Conservation (phyloP, 1,140 invertebrate species). For the Brachionus angularis region DNA sequence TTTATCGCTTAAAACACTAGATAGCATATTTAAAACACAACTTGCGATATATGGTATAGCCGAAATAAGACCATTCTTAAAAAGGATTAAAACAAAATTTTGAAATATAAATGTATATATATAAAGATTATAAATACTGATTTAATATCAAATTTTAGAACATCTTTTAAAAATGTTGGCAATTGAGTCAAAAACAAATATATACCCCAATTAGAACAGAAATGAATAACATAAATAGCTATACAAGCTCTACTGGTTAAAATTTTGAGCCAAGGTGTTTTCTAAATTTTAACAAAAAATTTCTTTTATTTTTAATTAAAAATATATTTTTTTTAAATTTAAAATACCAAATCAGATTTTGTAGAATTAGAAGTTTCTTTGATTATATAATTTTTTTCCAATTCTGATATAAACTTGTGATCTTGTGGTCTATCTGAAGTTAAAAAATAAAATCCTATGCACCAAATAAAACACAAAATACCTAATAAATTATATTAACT, state of each 20-base stretch:
- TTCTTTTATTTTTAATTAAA: not conserved
- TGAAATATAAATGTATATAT: too few species aligned
- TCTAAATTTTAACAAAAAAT: not conserved
- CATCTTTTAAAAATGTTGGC: slow-evolving; percentile 57
- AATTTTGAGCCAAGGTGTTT: slow-evolving; percentile 45
- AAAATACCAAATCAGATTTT: slow-evolving; percentile 7
- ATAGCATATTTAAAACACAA: not conserved
- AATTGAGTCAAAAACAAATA: slow-evolving; percentile 57
- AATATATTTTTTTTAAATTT: not conserved
- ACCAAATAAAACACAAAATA: slow-evolving; percentile 72
- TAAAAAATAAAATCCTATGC: slow-evolving; percentile 74
- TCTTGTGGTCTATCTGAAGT: slow-evolving; percentile 68
- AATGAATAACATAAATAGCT: slow-evolving; percentile 51
- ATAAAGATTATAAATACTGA: slow-evolving; percentile 49
- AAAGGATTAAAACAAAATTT: not conserved
- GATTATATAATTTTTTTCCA: slow-evolving; percentile 30
- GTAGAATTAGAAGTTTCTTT: slow-evolving; percentile 4
- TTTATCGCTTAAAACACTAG: slow-evolving; percentile 38
- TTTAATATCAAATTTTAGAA: slow-evolving; percentile 55
- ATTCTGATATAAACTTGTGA: slow-evolving; percentile 17
- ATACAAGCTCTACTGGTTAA: slow-evolving; percentile 50
- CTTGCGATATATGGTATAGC: slow-evolving; percentile 33
- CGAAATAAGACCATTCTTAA: slow-evolving; percentile 41
- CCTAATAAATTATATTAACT: slow-evolving; percentile 47
- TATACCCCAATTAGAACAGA: slow-evolving; percentile 55